These are phyloP conservation scores for Sphyrna mokarran DNA, from an alignment of 2,113 vertebrate species.

Conservation along the genomic window DNA sequence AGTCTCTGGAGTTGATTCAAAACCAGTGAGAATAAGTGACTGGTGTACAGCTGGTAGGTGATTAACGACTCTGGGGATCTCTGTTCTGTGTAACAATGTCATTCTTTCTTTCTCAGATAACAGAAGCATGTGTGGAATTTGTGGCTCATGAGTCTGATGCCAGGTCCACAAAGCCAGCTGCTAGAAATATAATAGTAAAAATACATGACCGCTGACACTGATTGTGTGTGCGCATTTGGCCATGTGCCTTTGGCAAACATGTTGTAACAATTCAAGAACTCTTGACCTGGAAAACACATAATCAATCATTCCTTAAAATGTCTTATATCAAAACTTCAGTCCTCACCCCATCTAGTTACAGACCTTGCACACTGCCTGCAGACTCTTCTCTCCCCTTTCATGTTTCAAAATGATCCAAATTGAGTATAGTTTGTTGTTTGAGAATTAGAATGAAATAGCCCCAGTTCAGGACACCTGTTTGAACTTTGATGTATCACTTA, in stretches of 20 bases:
- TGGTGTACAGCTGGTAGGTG: not conserved
- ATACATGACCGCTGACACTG: not conserved
- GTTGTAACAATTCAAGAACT: not conserved
- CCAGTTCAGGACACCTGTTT: not conserved
- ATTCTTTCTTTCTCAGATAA: not conserved
- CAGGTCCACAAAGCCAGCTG: not conserved
- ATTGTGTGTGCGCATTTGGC: not conserved
- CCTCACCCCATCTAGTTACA: not conserved
- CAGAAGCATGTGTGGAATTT: not conserved
- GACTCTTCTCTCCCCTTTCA: not conserved
- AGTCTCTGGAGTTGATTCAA: not conserved
- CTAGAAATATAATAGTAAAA: not conserved
- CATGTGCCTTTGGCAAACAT: not conserved
- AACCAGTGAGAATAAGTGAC: not conserved
- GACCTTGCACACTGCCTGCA: not conserved
- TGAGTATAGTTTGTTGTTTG: not conserved
- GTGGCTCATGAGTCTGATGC: not conserved
- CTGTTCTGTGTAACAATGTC: not conserved
- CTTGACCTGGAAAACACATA: not conserved
- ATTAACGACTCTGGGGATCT: not conserved
- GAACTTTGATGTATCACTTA: not conserved
- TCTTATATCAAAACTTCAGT: not conserved
- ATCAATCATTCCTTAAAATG: not conserved
- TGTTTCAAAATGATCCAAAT: not conserved
- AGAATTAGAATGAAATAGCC: not conserved